Evolutionary conservation across 2,113 vertebrate genomes (phyloP).

Genomic region (Toxotes jaculatrix): DNA sequence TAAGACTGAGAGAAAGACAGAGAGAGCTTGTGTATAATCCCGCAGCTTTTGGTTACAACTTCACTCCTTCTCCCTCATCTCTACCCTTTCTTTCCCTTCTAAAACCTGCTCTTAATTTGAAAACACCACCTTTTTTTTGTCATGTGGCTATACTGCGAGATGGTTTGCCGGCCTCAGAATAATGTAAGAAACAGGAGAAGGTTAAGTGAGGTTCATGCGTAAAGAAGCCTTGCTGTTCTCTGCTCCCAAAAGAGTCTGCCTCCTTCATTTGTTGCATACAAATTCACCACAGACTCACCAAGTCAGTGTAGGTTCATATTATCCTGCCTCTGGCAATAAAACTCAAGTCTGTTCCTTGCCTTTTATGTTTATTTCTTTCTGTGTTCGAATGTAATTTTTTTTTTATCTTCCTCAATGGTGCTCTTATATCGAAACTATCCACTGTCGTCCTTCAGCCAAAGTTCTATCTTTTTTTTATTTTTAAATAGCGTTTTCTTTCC

Average conservation of each 20-base stretch:
- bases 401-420: background rate
- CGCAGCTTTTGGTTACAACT: background rate
- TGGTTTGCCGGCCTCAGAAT: fast-evolving
- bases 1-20: constrained; percentile 37
- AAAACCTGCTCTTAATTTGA: background rate
- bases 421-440: background rate
- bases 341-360: background rate
- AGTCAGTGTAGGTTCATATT: constrained; percentile 37
- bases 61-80: background rate
- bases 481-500: background rate
- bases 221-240: constrained; percentile 30
- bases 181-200: constrained; percentile 1
- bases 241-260: constrained; percentile 31
- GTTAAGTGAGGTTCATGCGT: constrained; percentile 27
- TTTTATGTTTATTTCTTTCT: background rate
- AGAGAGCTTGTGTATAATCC: constrained; percentile 29
- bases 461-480: constrained; percentile 1
- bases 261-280: background rate
- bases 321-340: constrained; percentile 20
- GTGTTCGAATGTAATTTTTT: background rate
- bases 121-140: constrained; percentile 14
- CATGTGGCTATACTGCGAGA: background rate
- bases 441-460: constrained; percentile 4
- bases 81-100: background rate
- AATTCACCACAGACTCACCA: constrained; percentile 29